Base-by-base conservation (phyloP, 2,888 invertebrate genomes). In the Campoletis raptor region DNA sequence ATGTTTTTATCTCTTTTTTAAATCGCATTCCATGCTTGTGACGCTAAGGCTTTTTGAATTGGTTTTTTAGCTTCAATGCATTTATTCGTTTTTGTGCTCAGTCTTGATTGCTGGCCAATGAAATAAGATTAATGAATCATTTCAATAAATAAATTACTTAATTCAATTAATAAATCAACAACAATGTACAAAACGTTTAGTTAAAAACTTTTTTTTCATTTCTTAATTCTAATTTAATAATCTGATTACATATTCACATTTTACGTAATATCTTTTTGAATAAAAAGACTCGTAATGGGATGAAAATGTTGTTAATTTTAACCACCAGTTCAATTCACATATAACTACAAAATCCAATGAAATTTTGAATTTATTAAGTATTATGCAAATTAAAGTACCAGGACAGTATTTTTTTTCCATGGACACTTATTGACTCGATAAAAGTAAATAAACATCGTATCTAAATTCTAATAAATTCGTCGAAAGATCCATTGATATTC, bases 1-100 rank as follows among this genome's bases (percentile, higher is more conserved):
- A 18, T 64, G 37, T 42, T 66, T 81, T 73, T 40, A 12, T 73
- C 6, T 10, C 21, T 30, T 52, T 52, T 52, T 72, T 15, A 72
- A 30, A 52, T 72, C 30, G 36, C 9, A 52, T 37, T n/a, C 61
- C n/a, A 72, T 52, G 48, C 36, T 18, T 72, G 12, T 18, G n/a
- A 42, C 21, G n/a, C 37, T 42, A 21, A 67, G 21, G 36, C 37
- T 73, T 73, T 73, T 15, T 21, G 9, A 54, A 73, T 54, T 52
- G 21, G 21, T 37, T 36, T 54, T 54, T 54, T 12, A 52, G 9
- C 10, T 72, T 54, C 36, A 37, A 15, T 70, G 67, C 42, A 12
- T 42, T 42, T 21, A 4, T 36, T 72, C 72, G 69, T 69, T 45
- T 24, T 45, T 45, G 42, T 12, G 1, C 8, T 24, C 21, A 4